Conservation (phyloP, 2,888 invertebrate genomes). For the Prosopocoilus inquinatus region DNA sequence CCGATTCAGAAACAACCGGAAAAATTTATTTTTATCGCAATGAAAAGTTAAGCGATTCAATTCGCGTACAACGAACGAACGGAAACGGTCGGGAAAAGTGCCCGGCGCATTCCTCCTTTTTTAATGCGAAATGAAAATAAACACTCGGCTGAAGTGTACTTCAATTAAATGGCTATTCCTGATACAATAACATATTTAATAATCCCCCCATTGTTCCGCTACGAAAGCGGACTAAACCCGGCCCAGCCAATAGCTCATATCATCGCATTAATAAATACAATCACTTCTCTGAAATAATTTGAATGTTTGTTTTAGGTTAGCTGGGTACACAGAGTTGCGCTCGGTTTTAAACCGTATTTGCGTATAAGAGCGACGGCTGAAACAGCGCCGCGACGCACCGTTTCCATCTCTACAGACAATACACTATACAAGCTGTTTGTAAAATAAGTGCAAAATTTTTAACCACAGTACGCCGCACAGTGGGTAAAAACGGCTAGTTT, state of each 20-base stretch:
- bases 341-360: constrained; percentile 6
- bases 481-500: too few species aligned
- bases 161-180: constrained; percentile 22
- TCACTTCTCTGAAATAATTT: constrained; percentile 48
- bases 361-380: constrained; percentile 8
- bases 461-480: too few species aligned
- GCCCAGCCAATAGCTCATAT: constrained; percentile 30
- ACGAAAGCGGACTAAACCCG: constrained; percentile 30
- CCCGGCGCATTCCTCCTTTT: constrained; percentile 3
- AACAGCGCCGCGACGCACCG: background rate
- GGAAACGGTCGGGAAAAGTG: background rate
- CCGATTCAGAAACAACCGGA: too few species aligned
- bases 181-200: constrained; percentile 29
- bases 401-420: background rate
- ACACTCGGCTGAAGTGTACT: constrained; percentile 13
- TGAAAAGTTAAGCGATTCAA: background rate
- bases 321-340: constrained; percentile 25
- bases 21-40: too few species aligned
- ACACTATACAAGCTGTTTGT: too few species aligned
- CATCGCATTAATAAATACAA: constrained; percentile 41
- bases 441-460: too few species aligned
- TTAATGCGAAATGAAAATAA: constrained; percentile 22
- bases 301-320: constrained; percentile 49
- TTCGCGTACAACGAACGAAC: background rate
- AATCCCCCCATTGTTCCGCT: constrained; percentile 26